Conservation (phyloP, 2,113 vertebrate species). For the Gavialis gangeticus region DNA sequence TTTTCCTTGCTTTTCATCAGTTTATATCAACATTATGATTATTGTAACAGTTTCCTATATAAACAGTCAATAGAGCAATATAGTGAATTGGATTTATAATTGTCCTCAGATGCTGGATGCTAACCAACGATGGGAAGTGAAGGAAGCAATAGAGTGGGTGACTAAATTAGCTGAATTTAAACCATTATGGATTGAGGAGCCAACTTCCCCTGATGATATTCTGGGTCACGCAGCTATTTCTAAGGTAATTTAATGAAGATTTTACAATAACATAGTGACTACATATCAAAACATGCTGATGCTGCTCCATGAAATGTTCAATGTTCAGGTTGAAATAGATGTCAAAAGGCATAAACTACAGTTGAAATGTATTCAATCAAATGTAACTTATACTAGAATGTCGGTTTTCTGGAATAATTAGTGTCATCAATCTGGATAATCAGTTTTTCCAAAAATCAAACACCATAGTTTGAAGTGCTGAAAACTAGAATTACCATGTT, state of each 20-base stretch:
- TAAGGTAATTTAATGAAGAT: slow-evolving; percentile 67
- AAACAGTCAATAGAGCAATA: background rate
- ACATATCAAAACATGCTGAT: background rate
- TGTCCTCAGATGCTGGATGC: slow-evolving; percentile 85
- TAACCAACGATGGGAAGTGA: slow-evolving; percentile 87
- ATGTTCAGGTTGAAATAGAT: background rate
- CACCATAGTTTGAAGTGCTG: no score
- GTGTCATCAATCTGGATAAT: no score
- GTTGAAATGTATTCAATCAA: background rate
- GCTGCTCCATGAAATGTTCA: background rate
- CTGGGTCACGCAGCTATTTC: slow-evolving; percentile 84
- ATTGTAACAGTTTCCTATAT: background rate
- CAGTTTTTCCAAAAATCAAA: no score
- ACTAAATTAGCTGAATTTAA: slow-evolving; percentile 82
- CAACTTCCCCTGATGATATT: slow-evolving; percentile 87
- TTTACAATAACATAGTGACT: background rate
- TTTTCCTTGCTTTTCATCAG: slow-evolving; percentile 16
- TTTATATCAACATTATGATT: slow-evolving; percentile 17
- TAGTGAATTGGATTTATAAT: background rate
- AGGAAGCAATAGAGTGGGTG: slow-evolving; percentile 83
- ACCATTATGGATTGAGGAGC: slow-evolving; percentile 85
- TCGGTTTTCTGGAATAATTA: no score
- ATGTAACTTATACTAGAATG: no score
- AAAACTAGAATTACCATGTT: no score
- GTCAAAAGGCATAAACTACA: slow-evolving; percentile 16